Base-by-base conservation (phyloP, 2,113 vertebrate species). In the Mobula birostris region DNA sequence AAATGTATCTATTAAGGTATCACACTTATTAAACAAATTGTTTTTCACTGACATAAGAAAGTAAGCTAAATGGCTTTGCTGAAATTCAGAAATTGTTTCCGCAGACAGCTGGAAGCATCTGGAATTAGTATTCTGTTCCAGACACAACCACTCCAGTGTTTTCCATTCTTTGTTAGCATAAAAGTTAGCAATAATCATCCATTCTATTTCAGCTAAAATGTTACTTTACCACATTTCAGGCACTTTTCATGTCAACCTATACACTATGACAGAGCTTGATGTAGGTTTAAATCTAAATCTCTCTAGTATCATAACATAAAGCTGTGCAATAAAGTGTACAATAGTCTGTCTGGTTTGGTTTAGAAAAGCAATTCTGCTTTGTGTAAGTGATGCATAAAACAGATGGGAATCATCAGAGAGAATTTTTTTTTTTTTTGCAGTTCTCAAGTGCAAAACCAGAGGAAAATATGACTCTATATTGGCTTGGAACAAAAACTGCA, bases 91-190 rank as follows among this genome's bases (percentile, higher is more conserved):
- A 27, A 74, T 56, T 21, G 24, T 40, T 93, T 72, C 24, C 74
- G 70, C 91, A 76, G 36, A 74, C 68, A 93, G 68, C 68, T 93
- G 91, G 91, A 93, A 93, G 32, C 91, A 93, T 93, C 91, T 93
- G 91, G 91, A 93, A 48, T 48, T 74, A 93, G 91, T 93, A 40
- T 74, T 74, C 91, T 93, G 32, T 93, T 93, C 91, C 91, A 93
- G 70, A 74, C 36, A 93, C 91, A 74, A 74, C 91, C 70, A 17
- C 70, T 36, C 68, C 32, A 40, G 70, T 76, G 36, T 76, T 74
- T 93, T 74, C 27, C 91, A 93, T 56, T 76, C 36, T 93, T 40
- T 74, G 36, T 93, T 93, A 74, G 61, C 40, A 76, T 40, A 76
- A 93, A 74, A 74, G 2, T 74, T 74, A 74, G 70, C 91, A 48